Evolutionary conservation across 1,140 invertebrate genomes (phyloP).

Genomic region (Ylistrum balloti): DNA sequence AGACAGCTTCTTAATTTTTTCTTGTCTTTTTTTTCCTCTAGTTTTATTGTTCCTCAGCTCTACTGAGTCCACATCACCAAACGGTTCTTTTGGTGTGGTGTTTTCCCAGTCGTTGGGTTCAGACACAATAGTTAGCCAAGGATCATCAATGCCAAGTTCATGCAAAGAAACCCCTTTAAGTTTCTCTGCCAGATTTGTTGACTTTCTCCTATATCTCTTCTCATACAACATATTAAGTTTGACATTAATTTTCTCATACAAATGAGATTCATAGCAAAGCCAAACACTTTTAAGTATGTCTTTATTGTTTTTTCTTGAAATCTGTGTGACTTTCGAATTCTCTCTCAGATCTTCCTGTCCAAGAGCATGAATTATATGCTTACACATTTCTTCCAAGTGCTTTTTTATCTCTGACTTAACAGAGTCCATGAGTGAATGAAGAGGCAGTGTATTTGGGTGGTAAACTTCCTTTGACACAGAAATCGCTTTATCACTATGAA

Average conservation of each 20-base stretch:
- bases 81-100: slow-evolving; percentile 15
- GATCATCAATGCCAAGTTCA: slow-evolving; percentile 57
- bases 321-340: background rate
- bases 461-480: background rate
- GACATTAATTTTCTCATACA: slow-evolving; percentile 48
- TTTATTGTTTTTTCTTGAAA: background rate
- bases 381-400: slow-evolving; percentile 44
- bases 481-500: too few relatives aligned
- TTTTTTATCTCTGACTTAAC: slow-evolving; percentile 56
- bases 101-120: background rate
- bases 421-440: slow-evolving; percentile 48
- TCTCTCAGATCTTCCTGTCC: background rate
- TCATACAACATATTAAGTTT: slow-evolving; percentile 52
- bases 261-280: slow-evolving; percentile 58
- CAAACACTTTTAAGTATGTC: slow-evolving; percentile 53
- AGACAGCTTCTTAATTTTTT: background rate
- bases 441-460: slow-evolving; percentile 25
- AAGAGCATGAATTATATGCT: background rate
- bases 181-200: slow-evolving; percentile 44
- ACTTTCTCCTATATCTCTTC: slow-evolving; percentile 48
- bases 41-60: background rate
- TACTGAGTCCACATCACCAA: background rate
- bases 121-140: slow-evolving; percentile 13
- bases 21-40: background rate
- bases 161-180: slow-evolving; percentile 7